These are phyloP conservation scores for Drosophila nr. medialis DNA, from an alignment of 2,888 invertebrate genomes.

Conservation along the genomic window DNA sequence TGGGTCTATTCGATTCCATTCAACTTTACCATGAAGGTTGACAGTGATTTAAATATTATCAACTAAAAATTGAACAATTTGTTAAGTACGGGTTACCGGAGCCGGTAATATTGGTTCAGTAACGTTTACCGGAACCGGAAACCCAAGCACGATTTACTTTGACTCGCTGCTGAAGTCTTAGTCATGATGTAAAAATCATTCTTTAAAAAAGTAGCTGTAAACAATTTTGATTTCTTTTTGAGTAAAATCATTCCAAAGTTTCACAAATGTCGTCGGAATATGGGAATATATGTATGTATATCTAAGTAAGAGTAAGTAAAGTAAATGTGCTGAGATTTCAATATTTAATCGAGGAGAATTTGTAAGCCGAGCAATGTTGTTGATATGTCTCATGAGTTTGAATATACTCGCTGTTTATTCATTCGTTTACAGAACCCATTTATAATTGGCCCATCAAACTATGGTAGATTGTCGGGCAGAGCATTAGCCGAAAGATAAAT, in stretches of 20 bases:
- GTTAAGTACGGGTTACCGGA: background rate
- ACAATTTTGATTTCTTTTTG: background rate
- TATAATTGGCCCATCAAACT: constrained; percentile 36
- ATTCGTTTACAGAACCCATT: constrained; percentile 30
- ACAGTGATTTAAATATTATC: background rate
- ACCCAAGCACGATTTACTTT: background rate
- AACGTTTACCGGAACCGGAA: background rate
- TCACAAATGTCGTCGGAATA: background rate
- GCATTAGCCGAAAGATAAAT: constrained; percentile 17
- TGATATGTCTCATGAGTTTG: constrained; percentile 6
- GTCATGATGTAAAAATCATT: background rate
- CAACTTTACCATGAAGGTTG: background rate
- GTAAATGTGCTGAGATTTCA: background rate
- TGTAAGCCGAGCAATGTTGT: background rate
- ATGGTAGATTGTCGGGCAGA: constrained; percentile 18
- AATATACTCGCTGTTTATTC: constrained; percentile 1
- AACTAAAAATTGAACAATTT: background rate
- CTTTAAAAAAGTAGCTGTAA: background rate
- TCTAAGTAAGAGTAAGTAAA: background rate
- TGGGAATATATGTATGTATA: background rate
- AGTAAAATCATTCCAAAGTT: background rate
- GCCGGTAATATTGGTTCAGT: background rate
- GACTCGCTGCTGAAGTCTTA: background rate
- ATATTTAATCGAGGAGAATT: background rate
- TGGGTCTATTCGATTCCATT: background rate